A percentile compares a stretch with the other conserved stretches of the same genome.
Evolutionary conservation across 2,113 vertebrate species (phyloP).

Genomic region (Campylorhamphus procurvoides): DNA sequence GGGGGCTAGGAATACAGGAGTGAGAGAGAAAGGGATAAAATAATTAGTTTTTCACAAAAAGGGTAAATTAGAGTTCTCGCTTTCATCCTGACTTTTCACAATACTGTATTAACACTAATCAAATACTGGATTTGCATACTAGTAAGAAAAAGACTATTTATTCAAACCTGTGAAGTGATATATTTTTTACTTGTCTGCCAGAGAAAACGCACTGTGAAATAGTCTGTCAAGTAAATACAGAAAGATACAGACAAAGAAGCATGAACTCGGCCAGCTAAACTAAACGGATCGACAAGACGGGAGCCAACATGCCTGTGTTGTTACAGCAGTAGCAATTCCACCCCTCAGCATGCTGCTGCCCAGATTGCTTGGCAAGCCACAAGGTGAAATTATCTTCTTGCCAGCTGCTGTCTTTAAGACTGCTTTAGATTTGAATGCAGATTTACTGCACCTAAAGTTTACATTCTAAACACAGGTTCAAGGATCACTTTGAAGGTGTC

Average conservation of each 20-base stretch:
- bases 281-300: neutral
- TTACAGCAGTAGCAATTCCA: neutral
- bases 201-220: neutral
- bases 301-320: neutral
- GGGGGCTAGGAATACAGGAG: fast-evolving
- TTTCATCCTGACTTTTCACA: neutral
- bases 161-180: neutral
- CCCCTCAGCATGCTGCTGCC: neutral
- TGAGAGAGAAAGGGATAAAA: neutral
- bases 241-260: constrained; percentile 42
- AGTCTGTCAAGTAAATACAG: constrained; percentile 48
- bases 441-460: constrained; percentile 48
- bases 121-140: neutral
- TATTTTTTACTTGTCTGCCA: neutral
- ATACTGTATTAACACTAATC: neutral
- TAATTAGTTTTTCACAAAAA: neutral
- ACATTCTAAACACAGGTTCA: constrained; percentile 41
- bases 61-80: neutral
- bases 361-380: constrained; percentile 34
- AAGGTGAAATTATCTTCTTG: constrained; percentile 3
- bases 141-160: neutral
- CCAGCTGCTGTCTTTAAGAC: constrained; percentile 38
- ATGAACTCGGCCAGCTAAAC: neutral
- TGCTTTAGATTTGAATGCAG: constrained; percentile 48
- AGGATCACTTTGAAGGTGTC: constrained; percentile 39